These are phyloP conservation scores for Apeltes quadracus DNA, from an alignment of 2,113 vertebrate genomes.

Conservation along the genomic window DNA sequence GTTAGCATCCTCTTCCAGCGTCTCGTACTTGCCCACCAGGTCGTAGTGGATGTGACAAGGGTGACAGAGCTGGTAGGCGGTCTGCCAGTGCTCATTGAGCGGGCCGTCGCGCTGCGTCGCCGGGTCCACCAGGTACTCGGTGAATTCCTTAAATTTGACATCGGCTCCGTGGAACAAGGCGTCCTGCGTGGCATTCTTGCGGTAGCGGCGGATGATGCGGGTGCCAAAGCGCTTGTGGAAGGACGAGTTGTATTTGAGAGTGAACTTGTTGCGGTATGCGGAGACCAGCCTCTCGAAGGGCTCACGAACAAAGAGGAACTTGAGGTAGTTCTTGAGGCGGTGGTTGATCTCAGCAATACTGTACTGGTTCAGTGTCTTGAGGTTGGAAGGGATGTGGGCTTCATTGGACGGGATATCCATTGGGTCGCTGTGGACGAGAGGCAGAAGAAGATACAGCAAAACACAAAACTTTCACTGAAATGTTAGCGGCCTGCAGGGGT, in stretches of 20 bases:
- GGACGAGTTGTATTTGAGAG: constrained; percentile 97
- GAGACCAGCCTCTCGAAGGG: constrained; percentile 97
- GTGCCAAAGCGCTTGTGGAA: constrained; percentile 98
- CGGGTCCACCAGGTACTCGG: constrained; percentile 92
- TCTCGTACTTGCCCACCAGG: constrained; percentile 97
- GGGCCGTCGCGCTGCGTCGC: constrained; percentile 92
- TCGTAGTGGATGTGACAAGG: constrained; percentile 98
- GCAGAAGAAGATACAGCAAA: neutral
- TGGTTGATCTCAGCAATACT: constrained; percentile 97
- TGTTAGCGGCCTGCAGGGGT: neutral
- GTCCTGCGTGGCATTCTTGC: constrained; percentile 93
- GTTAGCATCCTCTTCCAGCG: constrained; percentile 93
- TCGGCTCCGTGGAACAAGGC: constrained; percentile 88
- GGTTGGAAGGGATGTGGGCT: constrained; percentile 92
- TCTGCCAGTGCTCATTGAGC: constrained; percentile 98
- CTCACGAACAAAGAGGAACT: constrained; percentile 97
- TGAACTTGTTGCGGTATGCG: constrained; percentile 98
- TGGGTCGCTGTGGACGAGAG: constrained; percentile 79
- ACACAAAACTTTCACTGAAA: neutral
- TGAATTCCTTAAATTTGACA: constrained; percentile 93
- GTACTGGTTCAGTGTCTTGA: constrained; percentile 97
- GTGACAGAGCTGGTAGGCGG: constrained; percentile 93
- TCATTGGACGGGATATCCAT: constrained; percentile 97
- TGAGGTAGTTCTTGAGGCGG: constrained; percentile 97
- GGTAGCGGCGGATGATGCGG: constrained; percentile 92